phyloP scores from a whole-genome alignment of 1,140 invertebrate genomes.

The Sarcophaga bullata region DNA sequence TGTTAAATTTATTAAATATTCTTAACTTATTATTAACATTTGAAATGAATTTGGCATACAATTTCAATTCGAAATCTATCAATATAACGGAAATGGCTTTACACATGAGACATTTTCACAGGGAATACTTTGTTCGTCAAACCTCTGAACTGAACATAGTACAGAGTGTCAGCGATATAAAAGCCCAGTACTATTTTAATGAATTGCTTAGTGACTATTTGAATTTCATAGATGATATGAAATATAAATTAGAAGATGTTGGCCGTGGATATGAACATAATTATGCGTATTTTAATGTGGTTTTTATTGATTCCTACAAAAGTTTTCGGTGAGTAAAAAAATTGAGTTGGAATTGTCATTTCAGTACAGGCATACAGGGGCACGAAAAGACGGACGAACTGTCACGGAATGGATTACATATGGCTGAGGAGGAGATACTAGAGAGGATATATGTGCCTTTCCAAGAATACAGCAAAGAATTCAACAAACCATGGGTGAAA shows the following conservation, averaged over 20 bases:
- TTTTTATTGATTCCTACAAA: slow-evolving; percentile 57
- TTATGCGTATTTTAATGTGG: slow-evolving; percentile 48
- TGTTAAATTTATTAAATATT: neutral
- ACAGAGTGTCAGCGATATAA: neutral
- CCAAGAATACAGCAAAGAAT: too few relatives aligned
- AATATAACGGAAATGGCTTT: neutral
- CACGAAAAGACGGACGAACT: too few relatives aligned
- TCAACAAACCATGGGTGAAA: too few relatives aligned
- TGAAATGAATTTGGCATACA: neutral
- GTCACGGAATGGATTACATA: too few relatives aligned
- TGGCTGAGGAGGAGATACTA: too few relatives aligned
- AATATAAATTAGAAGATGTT: slow-evolving; percentile 8
- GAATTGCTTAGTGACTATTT: neutral
- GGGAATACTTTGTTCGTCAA: neutral
- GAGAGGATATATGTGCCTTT: too few relatives aligned
- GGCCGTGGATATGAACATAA: neutral
- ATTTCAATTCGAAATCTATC: neutral
- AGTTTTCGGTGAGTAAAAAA: slow-evolving; percentile 51
- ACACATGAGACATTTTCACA: neutral
- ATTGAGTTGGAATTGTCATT: neutral
- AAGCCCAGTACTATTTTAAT: slow-evolving; percentile 44
- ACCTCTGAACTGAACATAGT: neutral
- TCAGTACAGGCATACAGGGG: too few relatives aligned
- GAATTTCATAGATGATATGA: neutral
- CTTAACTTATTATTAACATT: neutral